Evolutionary conservation across 2,888 invertebrate species (phyloP), one percentile per base, ranked within the genome.

Genomic region (Rhamnusium bicolor): DNA sequence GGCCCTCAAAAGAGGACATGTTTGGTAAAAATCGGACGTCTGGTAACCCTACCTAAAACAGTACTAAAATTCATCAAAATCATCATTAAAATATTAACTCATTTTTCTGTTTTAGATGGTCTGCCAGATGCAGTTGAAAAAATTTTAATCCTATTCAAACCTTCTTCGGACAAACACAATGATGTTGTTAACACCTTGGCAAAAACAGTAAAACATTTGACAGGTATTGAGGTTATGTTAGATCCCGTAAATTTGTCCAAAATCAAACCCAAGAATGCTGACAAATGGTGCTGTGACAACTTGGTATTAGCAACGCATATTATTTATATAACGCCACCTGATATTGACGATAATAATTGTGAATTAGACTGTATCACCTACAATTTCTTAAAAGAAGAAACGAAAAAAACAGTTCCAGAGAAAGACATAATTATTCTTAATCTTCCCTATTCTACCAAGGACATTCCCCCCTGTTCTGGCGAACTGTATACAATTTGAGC

Each of bases 91-190:
- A n/a, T n/a, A n/a, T n/a, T n/a, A n/a, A n/a, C n/a, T n/a, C n/a
- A n/a, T n/a, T n/a, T n/a, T n/a, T n/a, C n/a, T 53, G 53, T 74
- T 65, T 24, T 27, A 68, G 69, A 69, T 16, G 56, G 54, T 46
- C 40, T 71, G 0, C 67, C 61, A 12, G 69, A 66, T 21, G 40
- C 68, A 16, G 51, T 60, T n/a, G 75, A 79, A 60, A 76, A 76
- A 69, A 69, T 81, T 12, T 40, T 78, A 16, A 68, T 83, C 10
- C 70, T 82, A 3, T 81, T 79, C 67, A 80, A 78, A 60, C 80
- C 81, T 18, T 81, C 81, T 0, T 79, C 77, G 2, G 79, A 81
- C 46, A 79, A 76, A n/a, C 82, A 83, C 71, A 81, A 81, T 65
- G 74, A 78, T 6, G 82, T 82, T 0, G 79, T 83, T 0, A 63